These are phyloP conservation scores for Temnothorax rugatulus DNA, from an alignment of 2,888 invertebrate genomes.

Conservation along the genomic window DNA sequence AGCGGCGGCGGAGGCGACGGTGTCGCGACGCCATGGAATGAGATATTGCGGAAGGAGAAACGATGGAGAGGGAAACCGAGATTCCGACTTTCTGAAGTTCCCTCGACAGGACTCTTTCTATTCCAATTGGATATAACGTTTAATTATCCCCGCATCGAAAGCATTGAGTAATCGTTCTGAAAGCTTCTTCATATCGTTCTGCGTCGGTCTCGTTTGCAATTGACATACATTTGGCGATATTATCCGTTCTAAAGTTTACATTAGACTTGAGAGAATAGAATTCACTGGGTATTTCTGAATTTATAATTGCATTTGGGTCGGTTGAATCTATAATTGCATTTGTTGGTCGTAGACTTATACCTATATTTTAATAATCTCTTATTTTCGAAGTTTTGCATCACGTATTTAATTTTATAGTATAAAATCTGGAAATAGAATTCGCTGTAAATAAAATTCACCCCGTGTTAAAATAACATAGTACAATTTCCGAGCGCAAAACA, in stretches of 20 bases:
- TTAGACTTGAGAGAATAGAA: slow-evolving; percentile 6
- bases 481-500: background rate
- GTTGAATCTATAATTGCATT: slow-evolving; percentile 1
- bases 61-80: slow-evolving; percentile 32
- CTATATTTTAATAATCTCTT: background rate
- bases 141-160: slow-evolving; percentile 47
- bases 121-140: slow-evolving; percentile 48
- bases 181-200: slow-evolving; percentile 13
- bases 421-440: background rate
- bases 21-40: slow-evolving; percentile 44
- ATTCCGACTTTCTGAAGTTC: slow-evolving; percentile 42
- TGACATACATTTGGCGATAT: slow-evolving; percentile 28
- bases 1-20: slow-evolving; percentile 41
- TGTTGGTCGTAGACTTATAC: background rate
- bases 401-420: background rate
- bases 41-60: slow-evolving; percentile 50
- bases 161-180: slow-evolving; percentile 32
- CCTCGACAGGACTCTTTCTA: slow-evolving; percentile 38
- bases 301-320: background rate
- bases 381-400: background rate
- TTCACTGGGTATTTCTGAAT: slow-evolving; percentile 25
- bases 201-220: background rate
- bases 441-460: background rate
- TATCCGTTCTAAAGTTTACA: slow-evolving; percentile 23
- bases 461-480: background rate